Conservation (phyloP, 92 coral and sea anemone genomes). For the Phenganax subtilis region DNA sequence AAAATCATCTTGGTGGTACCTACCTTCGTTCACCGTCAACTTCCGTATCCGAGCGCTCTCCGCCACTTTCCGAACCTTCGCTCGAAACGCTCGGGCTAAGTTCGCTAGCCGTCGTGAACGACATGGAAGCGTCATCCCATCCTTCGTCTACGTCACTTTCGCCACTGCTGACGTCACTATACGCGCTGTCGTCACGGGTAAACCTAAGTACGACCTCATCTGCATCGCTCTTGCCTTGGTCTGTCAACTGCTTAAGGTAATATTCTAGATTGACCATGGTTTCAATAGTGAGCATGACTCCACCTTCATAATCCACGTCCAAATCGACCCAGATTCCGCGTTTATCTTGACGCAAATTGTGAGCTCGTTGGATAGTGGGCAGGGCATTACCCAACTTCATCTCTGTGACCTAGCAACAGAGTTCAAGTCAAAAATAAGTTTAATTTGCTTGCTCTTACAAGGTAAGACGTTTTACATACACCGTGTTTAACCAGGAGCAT, state of each 20-base stretch:
- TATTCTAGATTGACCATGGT: slow-evolving; percentile 84
- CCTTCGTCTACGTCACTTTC: slow-evolving; percentile 55
- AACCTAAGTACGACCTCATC: slow-evolving; percentile 48
- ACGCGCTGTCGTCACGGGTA: slow-evolving; percentile 26
- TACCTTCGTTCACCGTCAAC: slow-evolving; percentile 14
- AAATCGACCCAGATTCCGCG: slow-evolving; percentile 97
- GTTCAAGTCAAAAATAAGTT: too few species aligned
- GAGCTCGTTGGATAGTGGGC: slow-evolving; percentile 73
- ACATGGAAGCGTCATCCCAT: slow-evolving; percentile 21
- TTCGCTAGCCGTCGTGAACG: background rate
- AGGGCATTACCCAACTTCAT: slow-evolving; percentile 80
- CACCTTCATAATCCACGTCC: slow-evolving; percentile 90
- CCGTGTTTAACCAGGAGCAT: too few species aligned
- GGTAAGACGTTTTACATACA: too few species aligned
- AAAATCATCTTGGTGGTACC: background rate
- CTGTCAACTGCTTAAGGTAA: slow-evolving; percentile 71
- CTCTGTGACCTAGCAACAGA: slow-evolving; percentile 45
- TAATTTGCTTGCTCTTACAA: too few species aligned
- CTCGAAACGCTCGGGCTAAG: slow-evolving; percentile 26
- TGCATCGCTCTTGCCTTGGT: slow-evolving; percentile 47
- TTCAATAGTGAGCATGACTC: slow-evolving; percentile 78
- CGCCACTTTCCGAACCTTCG: slow-evolving; percentile 21
- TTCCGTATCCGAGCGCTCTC: slow-evolving; percentile 31
- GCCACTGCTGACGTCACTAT: slow-evolving; percentile 47
- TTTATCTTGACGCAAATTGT: slow-evolving; percentile 70